Evolutionary conservation across 2,113 vertebrate species (phyloP).

Genomic region (Rhea pennata): DNA sequence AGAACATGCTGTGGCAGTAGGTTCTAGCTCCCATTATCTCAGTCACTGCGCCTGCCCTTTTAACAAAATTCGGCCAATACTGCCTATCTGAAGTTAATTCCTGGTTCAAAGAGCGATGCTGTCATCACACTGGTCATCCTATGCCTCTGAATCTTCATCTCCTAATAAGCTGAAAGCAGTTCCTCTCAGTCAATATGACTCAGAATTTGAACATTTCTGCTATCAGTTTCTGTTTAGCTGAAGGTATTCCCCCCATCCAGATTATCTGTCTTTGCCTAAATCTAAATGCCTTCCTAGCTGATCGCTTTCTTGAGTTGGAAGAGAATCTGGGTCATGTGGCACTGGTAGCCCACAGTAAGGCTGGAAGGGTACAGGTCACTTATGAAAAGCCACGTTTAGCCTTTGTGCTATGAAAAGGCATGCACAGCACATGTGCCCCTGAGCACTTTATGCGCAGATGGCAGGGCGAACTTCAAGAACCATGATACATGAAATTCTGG

Average conservation of each 20-base stretch:
- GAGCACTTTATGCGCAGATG: background rate
- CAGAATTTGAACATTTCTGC: no score
- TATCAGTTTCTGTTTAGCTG: background rate
- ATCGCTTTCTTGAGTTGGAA: background rate
- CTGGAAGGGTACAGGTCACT: background rate
- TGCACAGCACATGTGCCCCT: background rate
- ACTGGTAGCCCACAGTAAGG: no score
- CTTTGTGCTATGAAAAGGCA: background rate
- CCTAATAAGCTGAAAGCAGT: background rate
- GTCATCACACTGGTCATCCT: background rate
- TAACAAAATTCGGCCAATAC: background rate
- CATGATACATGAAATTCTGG: background rate
- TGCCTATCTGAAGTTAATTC: background rate
- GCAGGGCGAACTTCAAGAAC: background rate
- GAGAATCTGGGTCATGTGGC: background rate
- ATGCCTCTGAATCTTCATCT: background rate
- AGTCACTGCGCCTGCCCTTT: background rate
- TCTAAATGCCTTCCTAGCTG: background rate
- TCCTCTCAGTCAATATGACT: background rate
- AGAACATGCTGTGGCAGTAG: background rate
- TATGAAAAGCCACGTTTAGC: background rate
- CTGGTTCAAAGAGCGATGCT: background rate
- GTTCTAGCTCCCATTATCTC: background rate
- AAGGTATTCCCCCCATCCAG: background rate
- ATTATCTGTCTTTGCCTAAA: background rate